Evolutionary conservation across 1,140 invertebrate species (phyloP), one percentile per base, ranked within the genome.

Genomic region (Drosophila sp.): DNA sequence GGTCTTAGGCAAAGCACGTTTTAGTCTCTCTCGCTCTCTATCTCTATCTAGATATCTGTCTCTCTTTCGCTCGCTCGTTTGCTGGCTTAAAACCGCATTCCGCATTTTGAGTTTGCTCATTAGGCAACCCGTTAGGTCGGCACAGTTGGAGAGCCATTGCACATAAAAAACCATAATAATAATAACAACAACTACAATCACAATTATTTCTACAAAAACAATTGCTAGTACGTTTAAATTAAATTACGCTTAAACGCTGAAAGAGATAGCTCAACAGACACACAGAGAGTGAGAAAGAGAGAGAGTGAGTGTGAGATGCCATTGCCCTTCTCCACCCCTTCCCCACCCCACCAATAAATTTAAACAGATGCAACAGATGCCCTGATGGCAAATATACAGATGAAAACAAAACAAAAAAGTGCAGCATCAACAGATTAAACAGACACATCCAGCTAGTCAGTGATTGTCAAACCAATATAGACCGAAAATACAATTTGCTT

Each of bases 1-100:
- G 84, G 76, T 84, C 83, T 87, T 67, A 80, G 84, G 73, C 83
- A 83, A 89, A 87, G 83, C 83, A 87, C 83, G 83, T 87, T 89
- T 87, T 80, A 72, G 75, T 58, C 75, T 74, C 64, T 40, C 62
- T 6, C 32, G 33, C 47, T 27, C 7, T 29, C 30, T 41, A n/a
- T 72, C 58, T 61, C 32, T 33, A 66, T 67, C 44, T 79, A 70
- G 79, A 76, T 76, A 77, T 25, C 23, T 50, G 6, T 8, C 44
- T 50, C 2, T 50, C 44, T 27, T 3, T 11, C 23, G 44, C 44
- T 11, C 3, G 35, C 35, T 50, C 23, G 7, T 7, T 25, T 25
- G 44, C 25, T 50, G 23, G 25, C 44, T 87, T 89, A 84, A 87
- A 89, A 89, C 83, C 84, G 80, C 83, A 87, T 87, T 87, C 83